phyloP scores from a whole-genome alignment of 2,888 invertebrate genomes.

The Lissocephala sabroskyi region DNA sequence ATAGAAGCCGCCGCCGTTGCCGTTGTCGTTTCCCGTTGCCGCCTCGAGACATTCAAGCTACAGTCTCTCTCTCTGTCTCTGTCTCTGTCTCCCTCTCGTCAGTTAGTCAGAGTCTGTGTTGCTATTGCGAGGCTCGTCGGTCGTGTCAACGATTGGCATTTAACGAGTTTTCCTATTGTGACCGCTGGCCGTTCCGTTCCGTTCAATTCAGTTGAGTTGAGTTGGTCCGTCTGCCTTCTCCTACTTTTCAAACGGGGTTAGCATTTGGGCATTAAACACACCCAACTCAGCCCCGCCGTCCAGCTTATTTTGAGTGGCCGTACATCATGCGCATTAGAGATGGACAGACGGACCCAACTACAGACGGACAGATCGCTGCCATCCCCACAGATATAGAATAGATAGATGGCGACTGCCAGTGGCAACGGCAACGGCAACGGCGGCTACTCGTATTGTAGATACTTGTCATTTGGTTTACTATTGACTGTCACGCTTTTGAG shows the following conservation, averaged over 20 bases:
- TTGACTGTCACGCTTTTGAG: conserved; percentile 61
- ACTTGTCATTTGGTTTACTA: conserved; percentile 61
- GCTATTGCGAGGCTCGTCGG: conserved; percentile 16
- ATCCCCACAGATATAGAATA: too few relatives aligned
- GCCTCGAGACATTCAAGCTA: conserved; percentile 3
- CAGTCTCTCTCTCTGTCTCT: neutral
- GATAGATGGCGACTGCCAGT: too few relatives aligned
- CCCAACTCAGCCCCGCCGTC: too few relatives aligned
- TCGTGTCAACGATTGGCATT: conserved; percentile 62
- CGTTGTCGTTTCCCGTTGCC: neutral
- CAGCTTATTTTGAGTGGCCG: conserved; percentile 18
- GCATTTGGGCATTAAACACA: conserved; percentile 59
- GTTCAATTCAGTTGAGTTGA: too few relatives aligned
- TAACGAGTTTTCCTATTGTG: conserved; percentile 43
- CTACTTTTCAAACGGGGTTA: conserved; percentile 45
- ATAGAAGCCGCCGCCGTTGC: conserved; percentile 24
- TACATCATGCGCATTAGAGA: conserved; percentile 1
- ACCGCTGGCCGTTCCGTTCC: conserved; percentile 8
- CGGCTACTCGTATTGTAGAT: conserved; percentile 48
- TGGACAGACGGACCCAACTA: neutral
- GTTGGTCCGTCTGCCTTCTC: too few relatives aligned
- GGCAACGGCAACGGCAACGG: too few relatives aligned
- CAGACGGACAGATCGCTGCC: too few relatives aligned
- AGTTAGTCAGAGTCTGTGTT: conserved; percentile 13
- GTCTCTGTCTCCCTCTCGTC: conserved; percentile 20